These are phyloP conservation scores for Helarctos malayanus DNA, from an alignment of 2,797 vertebrate genomes.

Conservation along the genomic window DNA sequence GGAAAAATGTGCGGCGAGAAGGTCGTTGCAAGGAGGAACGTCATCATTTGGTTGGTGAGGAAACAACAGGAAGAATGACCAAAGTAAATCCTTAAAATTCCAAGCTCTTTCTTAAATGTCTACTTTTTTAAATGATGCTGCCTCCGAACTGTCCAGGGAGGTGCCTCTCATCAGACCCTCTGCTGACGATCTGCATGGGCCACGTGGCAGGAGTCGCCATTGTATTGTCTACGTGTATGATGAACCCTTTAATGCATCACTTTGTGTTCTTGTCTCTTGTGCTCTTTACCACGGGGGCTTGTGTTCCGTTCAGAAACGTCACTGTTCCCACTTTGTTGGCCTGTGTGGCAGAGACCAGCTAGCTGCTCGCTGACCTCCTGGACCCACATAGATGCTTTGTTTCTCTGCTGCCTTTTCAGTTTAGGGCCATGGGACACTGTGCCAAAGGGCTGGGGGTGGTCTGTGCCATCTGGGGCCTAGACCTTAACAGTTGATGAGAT, in stretches of 20 bases:
- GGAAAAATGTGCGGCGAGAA: not conserved
- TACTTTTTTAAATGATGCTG: not conserved
- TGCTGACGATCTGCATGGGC: accelerated
- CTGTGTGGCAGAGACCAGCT: too few relatives aligned
- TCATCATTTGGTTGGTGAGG: not conserved
- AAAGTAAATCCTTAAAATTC: not conserved
- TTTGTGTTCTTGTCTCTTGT: accelerated
- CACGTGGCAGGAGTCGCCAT: accelerated
- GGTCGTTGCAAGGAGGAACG: not conserved
- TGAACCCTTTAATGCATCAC: accelerated
- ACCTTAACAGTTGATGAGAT: accelerated
- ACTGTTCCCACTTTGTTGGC: too few relatives aligned
- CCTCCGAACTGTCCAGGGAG: too few relatives aligned
- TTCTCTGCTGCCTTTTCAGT: not conserved
- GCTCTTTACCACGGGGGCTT: not conserved
- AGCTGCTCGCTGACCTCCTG: not conserved
- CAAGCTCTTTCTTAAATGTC: not conserved
- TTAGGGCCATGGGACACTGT: accelerated
- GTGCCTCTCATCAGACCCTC: not conserved
- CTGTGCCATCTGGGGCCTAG: not conserved
- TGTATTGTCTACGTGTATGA: accelerated
- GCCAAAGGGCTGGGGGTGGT: not conserved
- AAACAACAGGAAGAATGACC: not conserved
- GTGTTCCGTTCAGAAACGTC: not conserved
- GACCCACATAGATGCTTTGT: accelerated